Evolutionary conservation across 2,113 vertebrate genomes (phyloP).

Genomic region (Mus musculus): DNA sequence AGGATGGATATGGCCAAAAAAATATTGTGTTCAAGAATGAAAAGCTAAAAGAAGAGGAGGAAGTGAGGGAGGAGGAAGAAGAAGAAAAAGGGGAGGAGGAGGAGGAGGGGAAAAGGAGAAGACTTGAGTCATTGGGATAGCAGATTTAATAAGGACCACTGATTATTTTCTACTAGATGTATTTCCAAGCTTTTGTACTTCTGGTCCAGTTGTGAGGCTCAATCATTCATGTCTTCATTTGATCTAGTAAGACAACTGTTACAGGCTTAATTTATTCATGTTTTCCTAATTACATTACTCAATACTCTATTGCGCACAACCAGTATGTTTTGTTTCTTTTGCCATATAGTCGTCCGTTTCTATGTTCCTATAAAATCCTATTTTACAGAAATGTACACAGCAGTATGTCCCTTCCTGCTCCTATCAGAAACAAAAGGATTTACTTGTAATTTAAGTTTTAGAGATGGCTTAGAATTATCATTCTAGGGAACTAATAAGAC

Average conservation of each 20-base stretch:
- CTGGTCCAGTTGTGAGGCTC: background rate
- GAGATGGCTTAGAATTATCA: slow-evolving; percentile 20
- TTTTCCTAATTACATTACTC: background rate
- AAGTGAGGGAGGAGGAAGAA: background rate
- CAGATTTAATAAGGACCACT: background rate
- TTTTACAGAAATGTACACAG: slow-evolving; percentile 6
- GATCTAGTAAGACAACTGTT: background rate
- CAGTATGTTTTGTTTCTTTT: background rate
- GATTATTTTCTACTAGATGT: background rate
- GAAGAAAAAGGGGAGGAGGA: background rate
- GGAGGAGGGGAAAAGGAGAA: background rate
- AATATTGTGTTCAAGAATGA: background rate
- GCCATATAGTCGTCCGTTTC: background rate
- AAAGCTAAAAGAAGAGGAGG: background rate
- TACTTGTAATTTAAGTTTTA: slow-evolving; percentile 38
- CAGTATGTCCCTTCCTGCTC: background rate
- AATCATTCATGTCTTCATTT: background rate
- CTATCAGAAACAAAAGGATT: background rate
- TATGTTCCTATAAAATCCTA: background rate
- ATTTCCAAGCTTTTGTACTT: background rate
- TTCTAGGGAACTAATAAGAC: slow-evolving; percentile 22
- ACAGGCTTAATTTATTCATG: background rate
- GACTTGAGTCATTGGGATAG: background rate
- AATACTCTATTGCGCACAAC: background rate
- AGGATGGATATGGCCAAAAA: background rate